Percentiles rank a stretch among this genome's conserved stretches.
These are phyloP conservation scores for Zygogramma bicolorata DNA, from an alignment of 2,888 invertebrate species.

Conservation along the genomic window DNA sequence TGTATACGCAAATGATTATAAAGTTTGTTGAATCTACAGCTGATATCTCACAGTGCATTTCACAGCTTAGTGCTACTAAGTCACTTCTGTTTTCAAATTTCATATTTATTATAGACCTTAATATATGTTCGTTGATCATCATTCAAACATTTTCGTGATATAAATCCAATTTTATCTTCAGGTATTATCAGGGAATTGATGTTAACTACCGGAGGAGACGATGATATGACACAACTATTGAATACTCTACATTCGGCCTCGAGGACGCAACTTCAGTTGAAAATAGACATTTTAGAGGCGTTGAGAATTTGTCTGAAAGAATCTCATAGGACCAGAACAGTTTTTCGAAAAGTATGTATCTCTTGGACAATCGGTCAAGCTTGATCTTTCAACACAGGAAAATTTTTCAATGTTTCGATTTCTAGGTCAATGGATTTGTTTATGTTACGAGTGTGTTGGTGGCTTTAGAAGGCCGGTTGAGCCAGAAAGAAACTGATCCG, in stretches of 20 bases:
- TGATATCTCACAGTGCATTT: too few species aligned
- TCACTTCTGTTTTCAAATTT: neutral
- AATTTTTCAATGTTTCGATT: slow-evolving; percentile 5
- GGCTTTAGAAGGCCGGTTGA: slow-evolving; percentile 87
- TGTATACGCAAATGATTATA: too few species aligned
- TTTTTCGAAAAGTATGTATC: slow-evolving; percentile 86
- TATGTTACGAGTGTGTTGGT: slow-evolving; percentile 96
- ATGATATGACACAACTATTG: slow-evolving; percentile 93
- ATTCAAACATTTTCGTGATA: too few species aligned
- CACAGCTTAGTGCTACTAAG: too few species aligned
- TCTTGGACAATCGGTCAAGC: too few species aligned
- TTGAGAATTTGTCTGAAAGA: slow-evolving; percentile 91
- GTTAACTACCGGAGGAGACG: slow-evolving; percentile 92
- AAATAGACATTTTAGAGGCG: slow-evolving; percentile 91
- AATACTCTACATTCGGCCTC: slow-evolving; percentile 93
- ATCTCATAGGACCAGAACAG: slow-evolving; percentile 95
- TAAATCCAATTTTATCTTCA: slow-evolving; percentile 50
- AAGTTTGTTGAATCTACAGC: too few species aligned
- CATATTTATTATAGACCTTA: too few species aligned
- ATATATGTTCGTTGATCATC: too few species aligned
- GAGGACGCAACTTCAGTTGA: slow-evolving; percentile 82
- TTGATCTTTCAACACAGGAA: neutral
- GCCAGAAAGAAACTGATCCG: slow-evolving; percentile 65
- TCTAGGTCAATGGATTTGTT: slow-evolving; percentile 91
- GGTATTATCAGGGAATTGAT: slow-evolving; percentile 90